Percentiles rank a stretch among this genome's conserved stretches.
phyloP scores from a whole-genome alignment of 1,140 invertebrate genomes.

The Triops cancriformis region DNA sequence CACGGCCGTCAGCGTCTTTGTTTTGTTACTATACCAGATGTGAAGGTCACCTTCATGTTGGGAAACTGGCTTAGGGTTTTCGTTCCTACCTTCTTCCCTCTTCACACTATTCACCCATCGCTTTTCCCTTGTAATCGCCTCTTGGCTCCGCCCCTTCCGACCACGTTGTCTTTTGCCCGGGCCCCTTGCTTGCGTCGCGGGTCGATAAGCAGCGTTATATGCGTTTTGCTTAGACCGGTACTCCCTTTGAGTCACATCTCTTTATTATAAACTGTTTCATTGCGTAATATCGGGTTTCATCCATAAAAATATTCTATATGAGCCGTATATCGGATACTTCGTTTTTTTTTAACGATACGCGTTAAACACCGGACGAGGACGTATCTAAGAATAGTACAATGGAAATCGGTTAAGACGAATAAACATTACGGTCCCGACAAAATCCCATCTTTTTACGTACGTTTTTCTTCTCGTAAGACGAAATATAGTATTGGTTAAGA shows the following conservation, averaged over 20 bases:
- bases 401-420: too few species aligned
- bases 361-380: too few species aligned
- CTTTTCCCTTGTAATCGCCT: neutral
- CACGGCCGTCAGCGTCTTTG: neutral
- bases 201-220: neutral
- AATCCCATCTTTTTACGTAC: conserved; percentile 21
- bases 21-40: neutral
- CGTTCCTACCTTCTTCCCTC: neutral
- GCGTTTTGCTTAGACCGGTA: neutral
- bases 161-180: neutral
- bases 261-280: conserved; percentile 20
- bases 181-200: neutral
- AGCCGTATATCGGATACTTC: too few species aligned
- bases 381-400: too few species aligned
- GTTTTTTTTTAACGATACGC: too few species aligned
- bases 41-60: conserved; percentile 14
- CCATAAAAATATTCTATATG: too few species aligned
- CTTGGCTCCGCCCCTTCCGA: neutral
- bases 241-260: neutral
- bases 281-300: too few species aligned
- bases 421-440: too few species aligned
- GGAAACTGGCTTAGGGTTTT: conserved; percentile 17
- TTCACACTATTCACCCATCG: too few species aligned
- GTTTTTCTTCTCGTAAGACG: too few species aligned
- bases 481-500: too few species aligned